Percentiles rank a stretch among this genome's conserved stretches.
phyloP scores from a whole-genome alignment of 2,888 invertebrate genomes.

The Polymixis lichenea region DNA sequence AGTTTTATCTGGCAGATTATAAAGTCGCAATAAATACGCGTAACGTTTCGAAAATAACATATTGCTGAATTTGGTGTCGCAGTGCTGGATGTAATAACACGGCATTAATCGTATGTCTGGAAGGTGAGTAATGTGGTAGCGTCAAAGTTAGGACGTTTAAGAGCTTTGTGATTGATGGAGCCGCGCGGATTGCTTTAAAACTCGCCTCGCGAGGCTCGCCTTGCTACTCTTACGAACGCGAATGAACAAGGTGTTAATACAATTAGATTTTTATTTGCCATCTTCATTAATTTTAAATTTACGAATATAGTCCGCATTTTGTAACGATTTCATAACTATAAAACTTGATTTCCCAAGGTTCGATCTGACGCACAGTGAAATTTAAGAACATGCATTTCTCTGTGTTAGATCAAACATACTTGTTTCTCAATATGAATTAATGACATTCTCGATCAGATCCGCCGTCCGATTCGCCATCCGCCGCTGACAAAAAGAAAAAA shows the following conservation, averaged over 20 bases:
- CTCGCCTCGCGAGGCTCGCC: slow-evolving; percentile 21
- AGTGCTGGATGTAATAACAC: slow-evolving; percentile 47
- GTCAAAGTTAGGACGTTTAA: slow-evolving; percentile 79
- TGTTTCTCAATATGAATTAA: neutral
- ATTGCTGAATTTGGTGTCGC: slow-evolving; percentile 55
- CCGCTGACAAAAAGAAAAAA: neutral
- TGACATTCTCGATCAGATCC: neutral
- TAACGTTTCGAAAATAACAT: slow-evolving; percentile 56
- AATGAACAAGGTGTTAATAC: slow-evolving; percentile 39
- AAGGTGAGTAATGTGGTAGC: slow-evolving; percentile 75
- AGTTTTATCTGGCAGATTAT: slow-evolving; percentile 72
- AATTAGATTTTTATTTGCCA: slow-evolving; percentile 35
- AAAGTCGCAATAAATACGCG: slow-evolving; percentile 70
- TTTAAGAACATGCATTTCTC: neutral
- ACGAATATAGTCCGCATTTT: neutral
- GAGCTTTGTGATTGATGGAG: slow-evolving; percentile 78
- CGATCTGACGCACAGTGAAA: neutral
- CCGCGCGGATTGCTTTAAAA: slow-evolving; percentile 65
- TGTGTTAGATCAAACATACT: neutral
- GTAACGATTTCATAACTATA: neutral
- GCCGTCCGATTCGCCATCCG: no score
- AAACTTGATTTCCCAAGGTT: neutral
- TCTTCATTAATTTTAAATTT: neutral
- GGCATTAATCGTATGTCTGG: slow-evolving; percentile 65
- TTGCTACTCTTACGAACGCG: slow-evolving; percentile 9